These are phyloP conservation scores for Chaetura pelagica DNA, from an alignment of 2,113 vertebrate species.

Conservation along the genomic window DNA sequence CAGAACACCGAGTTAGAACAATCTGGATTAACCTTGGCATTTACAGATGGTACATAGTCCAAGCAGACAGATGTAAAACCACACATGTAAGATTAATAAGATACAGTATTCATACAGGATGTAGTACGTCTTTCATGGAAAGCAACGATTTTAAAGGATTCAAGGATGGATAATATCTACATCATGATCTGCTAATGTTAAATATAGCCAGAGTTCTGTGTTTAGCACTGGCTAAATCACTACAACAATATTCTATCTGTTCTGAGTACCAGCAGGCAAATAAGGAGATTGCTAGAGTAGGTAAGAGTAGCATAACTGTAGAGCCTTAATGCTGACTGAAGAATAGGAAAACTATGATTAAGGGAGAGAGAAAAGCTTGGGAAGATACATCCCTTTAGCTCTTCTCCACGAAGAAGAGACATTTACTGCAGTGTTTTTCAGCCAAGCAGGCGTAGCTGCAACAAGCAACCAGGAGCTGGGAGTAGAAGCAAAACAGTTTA, in stretches of 20 bases:
- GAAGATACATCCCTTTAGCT: background rate
- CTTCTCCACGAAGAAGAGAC: background rate
- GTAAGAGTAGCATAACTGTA: background rate
- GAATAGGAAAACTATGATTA: background rate
- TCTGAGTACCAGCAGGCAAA: background rate
- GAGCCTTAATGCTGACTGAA: background rate
- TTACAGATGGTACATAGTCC: background rate
- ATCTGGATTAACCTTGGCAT: background rate
- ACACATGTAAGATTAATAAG: background rate
- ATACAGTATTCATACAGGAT: background rate
- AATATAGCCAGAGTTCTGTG: background rate
- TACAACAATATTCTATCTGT: background rate
- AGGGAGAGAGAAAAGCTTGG: background rate
- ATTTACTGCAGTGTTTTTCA: background rate
- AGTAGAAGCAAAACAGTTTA: background rate
- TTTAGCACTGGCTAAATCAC: background rate
- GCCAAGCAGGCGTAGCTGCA: background rate
- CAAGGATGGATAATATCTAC: background rate
- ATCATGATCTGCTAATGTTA: background rate
- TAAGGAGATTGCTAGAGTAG: background rate
- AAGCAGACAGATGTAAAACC: background rate
- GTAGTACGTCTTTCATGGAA: background rate
- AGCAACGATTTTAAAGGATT: background rate
- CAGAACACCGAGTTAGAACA: background rate
- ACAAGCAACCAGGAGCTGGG: background rate